phyloP scores from a whole-genome alignment of 2,888 invertebrate genomes.

The Sthenelais limicola region DNA sequence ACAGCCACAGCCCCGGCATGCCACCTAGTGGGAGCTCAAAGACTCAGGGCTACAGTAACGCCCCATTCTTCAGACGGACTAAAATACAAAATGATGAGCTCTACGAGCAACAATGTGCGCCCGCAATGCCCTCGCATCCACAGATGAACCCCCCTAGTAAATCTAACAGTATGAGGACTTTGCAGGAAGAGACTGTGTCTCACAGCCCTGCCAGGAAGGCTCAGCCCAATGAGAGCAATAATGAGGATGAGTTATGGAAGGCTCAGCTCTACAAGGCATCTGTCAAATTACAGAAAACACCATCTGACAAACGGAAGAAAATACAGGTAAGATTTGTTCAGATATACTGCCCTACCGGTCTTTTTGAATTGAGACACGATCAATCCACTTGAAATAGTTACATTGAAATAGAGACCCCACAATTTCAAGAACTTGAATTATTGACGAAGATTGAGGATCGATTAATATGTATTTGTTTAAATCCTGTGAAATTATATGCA shows the following conservation, averaged over 20 bases:
- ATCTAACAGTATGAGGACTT: background rate
- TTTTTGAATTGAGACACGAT: too few relatives aligned
- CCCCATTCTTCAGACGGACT: slow-evolving; percentile 43
- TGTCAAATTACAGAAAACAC: slow-evolving; percentile 47
- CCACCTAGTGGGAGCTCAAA: background rate
- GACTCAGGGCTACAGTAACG: slow-evolving; percentile 28
- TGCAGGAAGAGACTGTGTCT: background rate
- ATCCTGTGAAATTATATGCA: too few relatives aligned
- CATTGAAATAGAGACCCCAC: too few relatives aligned
- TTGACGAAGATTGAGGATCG: too few relatives aligned
- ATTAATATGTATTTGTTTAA: too few relatives aligned
- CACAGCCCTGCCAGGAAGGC: background rate
- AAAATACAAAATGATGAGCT: slow-evolving; percentile 46
- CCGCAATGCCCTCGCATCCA: slow-evolving; percentile 31
- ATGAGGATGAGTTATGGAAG: slow-evolving; percentile 44
- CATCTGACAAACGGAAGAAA: slow-evolving; percentile 37
- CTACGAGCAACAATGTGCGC: slow-evolving; percentile 42
- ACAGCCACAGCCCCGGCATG: background rate
- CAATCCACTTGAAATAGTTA: too few relatives aligned
- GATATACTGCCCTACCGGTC: too few relatives aligned
- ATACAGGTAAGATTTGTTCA: slow-evolving; percentile 24
- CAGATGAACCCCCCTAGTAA: slow-evolving; percentile 16
- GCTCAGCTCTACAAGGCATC: slow-evolving; percentile 45
- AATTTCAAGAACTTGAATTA: too few relatives aligned
- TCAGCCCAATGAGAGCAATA: background rate